Evolutionary conservation across 1,140 invertebrate genomes (phyloP).

Genomic region (Muscidifurax raptorellus): DNA sequence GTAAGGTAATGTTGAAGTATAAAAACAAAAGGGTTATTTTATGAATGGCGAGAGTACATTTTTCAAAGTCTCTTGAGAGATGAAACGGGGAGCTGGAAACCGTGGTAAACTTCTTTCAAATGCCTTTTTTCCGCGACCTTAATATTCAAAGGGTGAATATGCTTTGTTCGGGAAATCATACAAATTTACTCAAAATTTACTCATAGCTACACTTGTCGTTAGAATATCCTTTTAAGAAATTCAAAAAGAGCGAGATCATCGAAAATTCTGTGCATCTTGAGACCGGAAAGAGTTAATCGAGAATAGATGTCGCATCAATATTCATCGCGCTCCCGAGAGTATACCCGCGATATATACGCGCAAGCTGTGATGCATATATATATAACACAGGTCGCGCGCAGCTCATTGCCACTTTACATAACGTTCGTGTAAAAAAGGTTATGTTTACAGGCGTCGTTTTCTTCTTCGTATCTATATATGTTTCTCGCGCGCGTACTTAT

Average conservation of each 20-base stretch:
- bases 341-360: too few relatives aligned
- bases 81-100: too few relatives aligned
- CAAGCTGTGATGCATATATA: too few relatives aligned
- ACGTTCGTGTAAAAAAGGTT: constrained; percentile 22
- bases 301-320: constrained; percentile 22
- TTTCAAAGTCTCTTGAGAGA: not conserved
- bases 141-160: too few relatives aligned
- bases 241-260: too few relatives aligned
- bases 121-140: too few relatives aligned
- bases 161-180: too few relatives aligned
- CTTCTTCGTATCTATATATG: not conserved
- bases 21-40: not conserved
- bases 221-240: too few relatives aligned
- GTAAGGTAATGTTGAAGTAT: not conserved
- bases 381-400: not conserved
- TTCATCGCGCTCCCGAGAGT: not conserved
- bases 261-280: too few relatives aligned
- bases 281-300: not conserved
- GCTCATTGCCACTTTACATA: constrained; percentile 14
- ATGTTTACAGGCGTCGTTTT: constrained; percentile 16
- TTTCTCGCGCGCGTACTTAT: not conserved
- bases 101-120: too few relatives aligned
- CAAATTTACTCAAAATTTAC: too few relatives aligned
- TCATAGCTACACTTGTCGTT: too few relatives aligned
- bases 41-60: not conserved